Percentiles rank a stretch among this genome's conserved stretches.
These are phyloP conservation scores for Hypolimnas misippus DNA, from an alignment of 2,888 invertebrate species.

Conservation along the genomic window DNA sequence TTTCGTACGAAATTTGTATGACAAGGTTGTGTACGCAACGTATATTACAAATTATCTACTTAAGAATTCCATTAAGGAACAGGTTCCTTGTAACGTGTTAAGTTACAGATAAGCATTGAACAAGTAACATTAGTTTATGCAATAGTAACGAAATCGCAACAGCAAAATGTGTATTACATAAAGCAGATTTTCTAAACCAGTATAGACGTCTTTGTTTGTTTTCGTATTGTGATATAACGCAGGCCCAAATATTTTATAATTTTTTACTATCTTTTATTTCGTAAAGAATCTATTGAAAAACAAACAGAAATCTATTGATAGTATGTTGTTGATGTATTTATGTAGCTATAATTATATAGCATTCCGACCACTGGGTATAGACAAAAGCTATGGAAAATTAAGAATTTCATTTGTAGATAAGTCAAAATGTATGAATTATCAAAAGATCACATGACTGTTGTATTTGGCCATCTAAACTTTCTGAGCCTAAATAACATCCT, in stretches of 20 bases:
- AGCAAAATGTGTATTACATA: neutral
- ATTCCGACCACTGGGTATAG: too few relatives aligned
- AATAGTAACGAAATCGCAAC: neutral
- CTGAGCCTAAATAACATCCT: too few relatives aligned
- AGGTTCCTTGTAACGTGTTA: conserved; percentile 16
- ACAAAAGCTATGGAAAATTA: too few relatives aligned
- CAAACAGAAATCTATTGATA: too few relatives aligned
- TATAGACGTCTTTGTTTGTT: neutral
- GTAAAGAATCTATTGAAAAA: neutral
- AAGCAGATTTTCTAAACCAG: neutral
- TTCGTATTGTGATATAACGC: neutral
- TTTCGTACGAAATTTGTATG: neutral
- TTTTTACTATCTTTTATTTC: neutral
- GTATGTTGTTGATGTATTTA: too few relatives aligned
- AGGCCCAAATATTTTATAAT: too few relatives aligned
- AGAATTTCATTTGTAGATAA: too few relatives aligned
- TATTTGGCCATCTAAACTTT: too few relatives aligned
- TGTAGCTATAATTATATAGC: too few relatives aligned
- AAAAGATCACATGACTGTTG: too few relatives aligned
- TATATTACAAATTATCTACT: conserved; percentile 32
- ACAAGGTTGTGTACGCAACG: conserved; percentile 37
- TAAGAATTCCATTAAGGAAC: conserved; percentile 21
- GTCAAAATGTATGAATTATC: too few relatives aligned
- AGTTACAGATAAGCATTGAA: conserved; percentile 19
- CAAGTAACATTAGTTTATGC: conserved; percentile 4